A percentile compares a stretch with the other conserved stretches of the same genome.
Evolutionary conservation across 1,140 invertebrate genomes (phyloP).

Genomic region (Heliothis subflexa): DNA sequence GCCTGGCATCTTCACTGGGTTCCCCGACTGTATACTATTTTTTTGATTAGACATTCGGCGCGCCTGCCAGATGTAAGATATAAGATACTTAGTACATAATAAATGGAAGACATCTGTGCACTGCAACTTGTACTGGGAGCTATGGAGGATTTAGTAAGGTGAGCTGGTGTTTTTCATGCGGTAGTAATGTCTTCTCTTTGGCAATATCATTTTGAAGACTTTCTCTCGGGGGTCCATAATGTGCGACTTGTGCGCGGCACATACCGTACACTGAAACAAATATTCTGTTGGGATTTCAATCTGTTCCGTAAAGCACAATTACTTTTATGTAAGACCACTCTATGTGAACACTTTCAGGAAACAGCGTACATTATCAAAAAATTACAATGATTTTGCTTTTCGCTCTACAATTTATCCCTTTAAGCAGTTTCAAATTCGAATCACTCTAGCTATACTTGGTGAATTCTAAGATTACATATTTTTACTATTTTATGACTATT

Average conservation of each 20-base stretch:
- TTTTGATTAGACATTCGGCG: neutral
- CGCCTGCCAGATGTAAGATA: slow-evolving; percentile 38
- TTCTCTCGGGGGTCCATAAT: slow-evolving; percentile 46
- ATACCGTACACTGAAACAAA: slow-evolving; percentile 72
- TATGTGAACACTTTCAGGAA: neutral
- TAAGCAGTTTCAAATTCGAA: too few relatives aligned
- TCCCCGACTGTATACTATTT: too few relatives aligned
- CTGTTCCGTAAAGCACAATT: neutral
- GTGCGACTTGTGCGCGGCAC: slow-evolving; percentile 54
- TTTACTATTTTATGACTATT: too few relatives aligned
- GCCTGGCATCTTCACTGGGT: neutral
- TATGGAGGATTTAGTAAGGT: slow-evolving; percentile 60
- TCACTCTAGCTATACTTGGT: too few relatives aligned
- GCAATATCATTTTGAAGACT: slow-evolving; percentile 66
- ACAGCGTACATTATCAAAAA: neutral
- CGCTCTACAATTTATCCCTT: too few relatives aligned
- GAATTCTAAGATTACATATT: too few relatives aligned
- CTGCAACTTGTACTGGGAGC: too few relatives aligned
- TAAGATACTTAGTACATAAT: neutral
- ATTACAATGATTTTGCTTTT: neutral
- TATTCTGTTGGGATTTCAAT: slow-evolving; percentile 51
- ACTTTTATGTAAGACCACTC: neutral
- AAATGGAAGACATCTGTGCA: too few relatives aligned
- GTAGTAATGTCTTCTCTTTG: slow-evolving; percentile 69
- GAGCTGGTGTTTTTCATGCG: slow-evolving; percentile 65